Base-by-base conservation (phyloP, 2,797 vertebrate species). In the Onychomys leucogaster region DNA sequence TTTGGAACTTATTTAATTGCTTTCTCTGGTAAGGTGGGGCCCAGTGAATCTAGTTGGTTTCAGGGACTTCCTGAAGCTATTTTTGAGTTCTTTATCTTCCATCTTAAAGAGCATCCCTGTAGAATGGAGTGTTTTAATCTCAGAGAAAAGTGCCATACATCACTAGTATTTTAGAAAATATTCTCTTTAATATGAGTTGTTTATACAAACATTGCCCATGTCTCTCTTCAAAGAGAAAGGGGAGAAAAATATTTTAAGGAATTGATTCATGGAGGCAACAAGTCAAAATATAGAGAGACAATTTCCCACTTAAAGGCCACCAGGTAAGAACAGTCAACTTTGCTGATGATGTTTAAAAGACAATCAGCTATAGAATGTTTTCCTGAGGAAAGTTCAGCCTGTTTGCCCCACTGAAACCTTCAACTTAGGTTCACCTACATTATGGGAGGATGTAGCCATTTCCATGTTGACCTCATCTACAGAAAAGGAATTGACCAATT, bases 401-500 rank as follows among this genome's bases (percentile, higher is more conserved):
- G 77, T 78, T 61, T 34, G 6, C 59, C 71, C n/a, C 77, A 23
- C 27, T 91, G 43, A 67, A 69, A 8, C 41, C 43, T 84, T 88
- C 11, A 19, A 21, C 7, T 37, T 3, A 29, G 17, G 1, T 9
- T 46, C 27, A 10, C 9, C 21, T n/a, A 71, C 23, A 57, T 29
- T 46, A 49, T 12, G 43, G 5, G 82, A 2, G 4, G 41, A 6
- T 52, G 87, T 67, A 52, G 12, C 6, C 27, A 92, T 80, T 76
- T 37, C 94, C 87, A 89, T 67, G 55, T 83, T 63, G 25, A 76
- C 34, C 10, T 71, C 29, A 69, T 69, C n/a, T 41, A 75, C 75
- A 94, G 78, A 89, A 86, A 90, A 92, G 57, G 82, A 9, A 94
- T 76, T 82, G 85, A 76, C 49, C n/a, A 61, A 19, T 67, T 83